Evolutionary conservation across 2,888 invertebrate species (phyloP), one percentile per base, ranked within the genome.

Genomic region (Saturnia pavonia): DNA sequence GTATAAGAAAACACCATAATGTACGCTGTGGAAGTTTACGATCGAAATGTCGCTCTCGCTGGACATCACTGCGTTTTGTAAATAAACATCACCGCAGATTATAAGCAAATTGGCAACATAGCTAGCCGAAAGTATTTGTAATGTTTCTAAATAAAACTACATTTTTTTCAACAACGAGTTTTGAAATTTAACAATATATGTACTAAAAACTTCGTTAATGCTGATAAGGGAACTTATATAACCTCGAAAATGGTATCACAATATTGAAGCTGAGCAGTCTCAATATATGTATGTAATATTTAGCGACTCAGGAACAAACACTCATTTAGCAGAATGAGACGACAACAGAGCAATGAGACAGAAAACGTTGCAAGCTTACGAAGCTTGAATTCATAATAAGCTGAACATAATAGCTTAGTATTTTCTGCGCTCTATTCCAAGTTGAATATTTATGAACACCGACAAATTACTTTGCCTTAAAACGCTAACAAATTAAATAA

Each of bases 81-180:
- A 89, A 90, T 86, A 90, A 88, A 88, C 84, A 86, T 78, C 75
- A 80, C 80, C 78, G 74, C 78, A 83, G 86, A 86, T 25, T 12
- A 60, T 85, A 87, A 87, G 78, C 83, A 79, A 82, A 78, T 87
- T 85, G 84, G 84, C 86, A 87, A 84, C 80, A 81, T 79, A 76
- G 79, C 82, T 79, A 80, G 77, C 76, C 77, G 72, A 75, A 78
- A 77, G 72, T 78, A 83, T 82, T 82, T 76, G 80, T 60, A 60
- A 27, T 77, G 73, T 72, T 74, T 77, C 76, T 78, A 80, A 84
- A 81, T 82, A 83, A 75, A 77, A 77, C 74, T 76, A 77, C 79
- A 74, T 76, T 75, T 76, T 74, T 80, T 70, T 76, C 76, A 72
- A 75, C 74, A 75, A 76, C 77, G 14, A 42, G 43, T 66, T 70